These are phyloP conservation scores for Microctenopoma steveboyesi DNA, from an alignment of 2,797 vertebrate species.

Conservation along the genomic window DNA sequence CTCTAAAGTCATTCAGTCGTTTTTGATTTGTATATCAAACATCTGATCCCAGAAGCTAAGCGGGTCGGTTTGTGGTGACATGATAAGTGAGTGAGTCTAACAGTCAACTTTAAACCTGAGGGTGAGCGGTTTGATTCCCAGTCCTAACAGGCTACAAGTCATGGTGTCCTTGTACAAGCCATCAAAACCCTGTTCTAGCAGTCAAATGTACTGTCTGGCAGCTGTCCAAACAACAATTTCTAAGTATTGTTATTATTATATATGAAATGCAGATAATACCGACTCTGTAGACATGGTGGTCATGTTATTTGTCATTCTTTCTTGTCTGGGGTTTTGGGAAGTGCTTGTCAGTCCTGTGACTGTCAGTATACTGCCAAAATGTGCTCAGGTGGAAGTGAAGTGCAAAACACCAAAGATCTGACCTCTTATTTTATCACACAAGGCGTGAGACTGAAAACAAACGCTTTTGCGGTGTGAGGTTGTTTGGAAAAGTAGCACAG, in stretches of 20 bases:
- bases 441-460: not conserved
- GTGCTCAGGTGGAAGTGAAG: slow-evolving; percentile 19
- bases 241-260: no score
- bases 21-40: slow-evolving; percentile 5
- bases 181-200: no score
- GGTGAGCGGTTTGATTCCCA: no score
- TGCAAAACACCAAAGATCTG: slow-evolving; percentile 8
- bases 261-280: slow-evolving; percentile 18
- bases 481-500: not conserved
- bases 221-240: no score
- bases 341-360: slow-evolving; percentile 28
- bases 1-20: not conserved
- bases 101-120: no score
- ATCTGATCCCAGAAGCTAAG: no score
- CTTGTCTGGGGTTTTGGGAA: slow-evolving; percentile 34
- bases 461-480: not conserved
- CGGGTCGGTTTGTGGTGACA: no score
- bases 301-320: slow-evolving; percentile 24
- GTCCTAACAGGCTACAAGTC: no score
- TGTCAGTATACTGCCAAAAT: slow-evolving; percentile 26
- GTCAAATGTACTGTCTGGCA: no score
- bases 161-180: no score
- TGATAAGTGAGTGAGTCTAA: no score
- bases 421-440: slow-evolving; percentile 9
- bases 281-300: slow-evolving; percentile 1